Conservation (phyloP, 2,113 vertebrate genomes). For the Vulpes lagopus region DNA sequence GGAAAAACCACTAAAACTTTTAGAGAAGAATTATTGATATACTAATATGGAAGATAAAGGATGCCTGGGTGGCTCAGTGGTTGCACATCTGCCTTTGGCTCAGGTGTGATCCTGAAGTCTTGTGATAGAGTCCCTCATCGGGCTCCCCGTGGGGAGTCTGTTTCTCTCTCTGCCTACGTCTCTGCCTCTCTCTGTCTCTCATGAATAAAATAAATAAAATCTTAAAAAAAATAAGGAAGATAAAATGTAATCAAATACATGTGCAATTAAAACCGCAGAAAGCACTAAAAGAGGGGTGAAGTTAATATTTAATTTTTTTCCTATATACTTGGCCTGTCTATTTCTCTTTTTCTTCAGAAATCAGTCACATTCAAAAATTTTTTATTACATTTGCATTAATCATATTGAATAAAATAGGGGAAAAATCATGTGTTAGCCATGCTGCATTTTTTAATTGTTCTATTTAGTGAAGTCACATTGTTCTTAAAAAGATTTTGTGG, state of each 20-base stretch:
- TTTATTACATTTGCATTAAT: neutral
- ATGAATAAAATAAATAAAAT: too few relatives aligned
- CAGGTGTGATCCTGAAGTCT: too few relatives aligned
- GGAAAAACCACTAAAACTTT: neutral
- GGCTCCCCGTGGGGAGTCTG: too few relatives aligned
- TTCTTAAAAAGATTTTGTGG: neutral
- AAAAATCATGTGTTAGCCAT: neutral
- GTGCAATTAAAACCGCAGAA: neutral
- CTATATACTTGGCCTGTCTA: neutral
- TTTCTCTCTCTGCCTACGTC: too few relatives aligned
- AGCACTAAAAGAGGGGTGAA: neutral
- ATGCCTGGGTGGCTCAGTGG: too few relatives aligned
- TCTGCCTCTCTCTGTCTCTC: too few relatives aligned
- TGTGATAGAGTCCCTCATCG: too few relatives aligned
- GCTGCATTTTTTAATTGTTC: neutral
- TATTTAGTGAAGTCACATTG: neutral
- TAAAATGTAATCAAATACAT: neutral
- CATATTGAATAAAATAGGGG: neutral
- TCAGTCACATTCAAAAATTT: neutral
- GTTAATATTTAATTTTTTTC: neutral
- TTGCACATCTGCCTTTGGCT: too few relatives aligned
- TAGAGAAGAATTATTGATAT: neutral
- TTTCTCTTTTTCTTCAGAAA: neutral
- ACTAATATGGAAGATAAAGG: neutral
- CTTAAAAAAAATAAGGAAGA: neutral